A percentile compares a stretch with the other conserved stretches of the same genome.
Evolutionary conservation across 2,888 invertebrate genomes (phyloP).

Genomic region (Agrochola macilenta): DNA sequence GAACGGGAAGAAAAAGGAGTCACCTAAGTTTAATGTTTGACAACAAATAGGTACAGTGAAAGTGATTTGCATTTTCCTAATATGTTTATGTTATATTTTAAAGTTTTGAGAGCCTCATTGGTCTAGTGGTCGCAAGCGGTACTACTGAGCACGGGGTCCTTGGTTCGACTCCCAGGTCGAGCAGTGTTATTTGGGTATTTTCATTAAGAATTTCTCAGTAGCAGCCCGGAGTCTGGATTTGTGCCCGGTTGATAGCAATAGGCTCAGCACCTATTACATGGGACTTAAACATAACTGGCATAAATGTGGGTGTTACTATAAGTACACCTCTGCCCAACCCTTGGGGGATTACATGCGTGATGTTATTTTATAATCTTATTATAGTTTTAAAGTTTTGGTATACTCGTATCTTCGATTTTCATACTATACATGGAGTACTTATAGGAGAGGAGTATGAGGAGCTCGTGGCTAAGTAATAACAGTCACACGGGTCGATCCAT

Average conservation of each 20-base stretch:
- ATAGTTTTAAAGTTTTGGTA: not conserved
- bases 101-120: not conserved
- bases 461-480: too few species aligned
- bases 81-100: not conserved
- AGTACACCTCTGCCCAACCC: too few species aligned
- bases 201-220: not conserved
- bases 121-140: not conserved
- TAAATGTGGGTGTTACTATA: too few species aligned
- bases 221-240: not conserved
- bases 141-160: not conserved
- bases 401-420: not conserved
- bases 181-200: not conserved
- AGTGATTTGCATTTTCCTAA: not conserved
- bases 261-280: too few species aligned
- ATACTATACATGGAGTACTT: not conserved
- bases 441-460: too few species aligned
- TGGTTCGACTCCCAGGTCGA: not conserved
- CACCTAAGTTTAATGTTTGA: not conserved
- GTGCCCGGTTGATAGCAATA: not conserved
- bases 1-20: not conserved
- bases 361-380: not conserved
- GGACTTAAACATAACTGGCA: too few species aligned
- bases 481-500: too few species aligned
- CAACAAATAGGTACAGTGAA: not conserved
- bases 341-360: not conserved